Conservation (phyloP, 1,140 invertebrate species). For the Drosophila asahinai region DNA sequence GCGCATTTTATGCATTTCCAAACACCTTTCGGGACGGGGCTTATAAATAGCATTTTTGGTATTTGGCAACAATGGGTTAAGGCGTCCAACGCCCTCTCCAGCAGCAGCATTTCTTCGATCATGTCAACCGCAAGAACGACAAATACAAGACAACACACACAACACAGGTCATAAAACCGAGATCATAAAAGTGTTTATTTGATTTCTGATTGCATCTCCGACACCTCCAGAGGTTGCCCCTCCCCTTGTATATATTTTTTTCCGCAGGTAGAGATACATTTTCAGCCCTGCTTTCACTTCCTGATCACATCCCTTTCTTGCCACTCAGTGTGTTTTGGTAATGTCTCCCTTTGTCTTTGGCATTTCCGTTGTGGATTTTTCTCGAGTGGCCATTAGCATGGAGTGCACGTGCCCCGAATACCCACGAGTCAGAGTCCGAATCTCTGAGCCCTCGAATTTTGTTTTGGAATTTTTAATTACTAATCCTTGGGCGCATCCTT, state of each 20-base stretch:
- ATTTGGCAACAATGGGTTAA: constrained; percentile 53
- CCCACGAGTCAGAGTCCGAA: constrained; percentile 5
- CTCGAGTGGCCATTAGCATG: constrained; percentile 66
- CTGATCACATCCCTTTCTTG: constrained; percentile 44
- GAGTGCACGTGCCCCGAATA: constrained; percentile 51
- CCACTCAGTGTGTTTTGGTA: constrained; percentile 38
- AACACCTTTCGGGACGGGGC: constrained; percentile 62
- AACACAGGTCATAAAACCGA: constrained; percentile 38
- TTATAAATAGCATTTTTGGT: constrained; percentile 26
- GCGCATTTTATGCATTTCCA: constrained; percentile 69
- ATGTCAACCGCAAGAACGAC: constrained; percentile 54
- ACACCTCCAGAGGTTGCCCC: constrained; percentile 42
- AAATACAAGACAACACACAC: constrained; percentile 33
- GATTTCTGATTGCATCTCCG: constrained; percentile 63
- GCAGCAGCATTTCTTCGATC: constrained; percentile 15
- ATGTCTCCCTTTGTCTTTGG: constrained; percentile 50
- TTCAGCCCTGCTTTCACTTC: constrained; percentile 46
- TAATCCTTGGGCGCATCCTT: constrained; percentile 66
- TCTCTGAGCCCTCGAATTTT: constrained; percentile 7
- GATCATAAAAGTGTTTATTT: constrained; percentile 77
- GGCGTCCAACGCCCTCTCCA: constrained; percentile 6
- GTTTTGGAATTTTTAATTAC: constrained; percentile 59
- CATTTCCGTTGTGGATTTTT: constrained; percentile 73
- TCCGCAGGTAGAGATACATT: constrained; percentile 57
- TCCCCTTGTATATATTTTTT: not conserved